Conservation (phyloP, 2,888 invertebrate species). For the Blera fallax region DNA sequence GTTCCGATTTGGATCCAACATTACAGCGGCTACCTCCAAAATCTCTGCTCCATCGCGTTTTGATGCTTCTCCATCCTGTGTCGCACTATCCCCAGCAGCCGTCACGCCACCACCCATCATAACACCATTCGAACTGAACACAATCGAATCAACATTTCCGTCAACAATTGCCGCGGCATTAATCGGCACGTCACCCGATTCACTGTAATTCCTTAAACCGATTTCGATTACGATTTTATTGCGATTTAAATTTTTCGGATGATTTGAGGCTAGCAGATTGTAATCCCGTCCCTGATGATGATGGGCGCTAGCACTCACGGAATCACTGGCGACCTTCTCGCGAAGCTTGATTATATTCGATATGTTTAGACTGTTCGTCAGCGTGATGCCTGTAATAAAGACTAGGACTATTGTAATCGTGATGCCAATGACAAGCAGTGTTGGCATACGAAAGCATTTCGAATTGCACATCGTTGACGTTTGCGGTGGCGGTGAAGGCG, state of each 20-base stretch:
- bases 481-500: conserved; percentile 40
- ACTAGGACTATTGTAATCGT: conserved; percentile 82
- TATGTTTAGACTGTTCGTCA: conserved; percentile 81
- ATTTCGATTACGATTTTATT: conserved; percentile 81
- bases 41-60: background rate
- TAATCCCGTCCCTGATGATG: conserved; percentile 80
- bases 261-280: conserved; percentile 79
- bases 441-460: conserved; percentile 81
- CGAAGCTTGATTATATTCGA: conserved; percentile 80
- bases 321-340: conserved; percentile 81
- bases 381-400: conserved; percentile 83
- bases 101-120: conserved; percentile 22
- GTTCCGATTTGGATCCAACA: conserved; percentile 27
- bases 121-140: conserved; percentile 74
- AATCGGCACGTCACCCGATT: conserved; percentile 65
- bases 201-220: conserved; percentile 76
- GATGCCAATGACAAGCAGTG: conserved; percentile 81
- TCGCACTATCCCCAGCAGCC: conserved; percentile 4
- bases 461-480: conserved; percentile 79
- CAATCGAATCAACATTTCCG: conserved; percentile 80
- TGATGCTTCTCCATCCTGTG: background rate
- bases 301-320: conserved; percentile 79
- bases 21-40: conserved; percentile 43
- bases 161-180: conserved; percentile 77
- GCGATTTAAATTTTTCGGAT: conserved; percentile 79